A percentile compares a stretch with the other conserved stretches of the same genome.
Evolutionary conservation across 2,113 vertebrate genomes (phyloP).

Genomic region (Lagopus leucura): DNA sequence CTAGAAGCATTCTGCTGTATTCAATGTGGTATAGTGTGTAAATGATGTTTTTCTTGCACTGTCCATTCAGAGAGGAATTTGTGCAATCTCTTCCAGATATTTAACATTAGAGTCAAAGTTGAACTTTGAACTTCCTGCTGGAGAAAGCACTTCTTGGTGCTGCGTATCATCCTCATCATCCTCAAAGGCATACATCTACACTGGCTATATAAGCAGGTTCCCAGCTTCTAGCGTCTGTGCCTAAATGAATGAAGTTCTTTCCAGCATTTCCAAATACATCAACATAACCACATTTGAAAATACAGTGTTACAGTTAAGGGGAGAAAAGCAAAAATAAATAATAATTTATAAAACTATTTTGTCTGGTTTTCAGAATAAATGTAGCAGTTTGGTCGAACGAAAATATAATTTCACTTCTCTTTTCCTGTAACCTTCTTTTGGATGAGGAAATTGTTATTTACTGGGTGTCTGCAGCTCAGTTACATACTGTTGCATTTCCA

Average conservation of each 20-base stretch:
- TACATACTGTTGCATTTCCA: not conserved
- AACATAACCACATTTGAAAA: not conserved
- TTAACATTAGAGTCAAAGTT: not conserved
- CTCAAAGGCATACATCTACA: not conserved
- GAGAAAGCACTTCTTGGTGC: not conserved
- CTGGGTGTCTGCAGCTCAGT: not conserved
- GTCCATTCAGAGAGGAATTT: not conserved
- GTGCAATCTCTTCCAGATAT: not conserved
- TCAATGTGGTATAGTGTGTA: fast-evolving
- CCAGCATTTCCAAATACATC: not conserved
- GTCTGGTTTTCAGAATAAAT: not conserved
- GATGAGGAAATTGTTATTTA: not conserved
- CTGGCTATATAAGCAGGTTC: not conserved
- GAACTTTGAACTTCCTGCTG: not conserved
- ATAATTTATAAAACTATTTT: not conserved
- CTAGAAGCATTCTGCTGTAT: not conserved
- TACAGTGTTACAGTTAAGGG: not conserved
- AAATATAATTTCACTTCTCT: not conserved
- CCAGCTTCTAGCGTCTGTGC: not conserved
- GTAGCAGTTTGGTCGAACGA: not conserved
- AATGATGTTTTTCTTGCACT: not conserved
- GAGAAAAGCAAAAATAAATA: not conserved
- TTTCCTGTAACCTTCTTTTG: not conserved
- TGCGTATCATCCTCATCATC: not conserved
- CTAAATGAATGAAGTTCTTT: not conserved